Evolutionary conservation across 64 coral and sea anemone species (phyloP), one percentile per base, ranked within the genome.

Genomic region (Acropora yongei): DNA sequence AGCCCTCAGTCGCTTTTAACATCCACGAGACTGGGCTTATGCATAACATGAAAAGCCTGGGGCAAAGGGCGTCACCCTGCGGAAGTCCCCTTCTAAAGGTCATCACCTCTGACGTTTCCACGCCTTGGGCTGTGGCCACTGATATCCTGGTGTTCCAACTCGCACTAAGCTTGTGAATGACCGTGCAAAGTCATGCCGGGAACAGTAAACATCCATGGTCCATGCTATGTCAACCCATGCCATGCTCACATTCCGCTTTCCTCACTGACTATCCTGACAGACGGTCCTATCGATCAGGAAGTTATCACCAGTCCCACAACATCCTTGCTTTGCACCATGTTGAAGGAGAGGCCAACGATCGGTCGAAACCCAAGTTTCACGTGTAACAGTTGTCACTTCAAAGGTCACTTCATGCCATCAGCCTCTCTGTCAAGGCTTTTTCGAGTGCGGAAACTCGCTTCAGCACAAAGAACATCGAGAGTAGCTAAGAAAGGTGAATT

Each of bases 401-500:
- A 83, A 58, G 90, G 80, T 12, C 80, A 92, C 47, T 75, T 58
- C 17, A 43, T 89, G 88, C 76, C 72, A 67, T 68, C 76, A 89
- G 77, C 88, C 88, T 47, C 41, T 17, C 11, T 92, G 90, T 47
- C 39, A 75, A 51, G 90, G 80, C 20, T 91, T 57, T 83, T 85
- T 85, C 58, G 80, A 92, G 10, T 92, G 80, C 58, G 80, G 90
- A 51, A 46, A 76, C 20, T 72, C 60, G 41, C 47, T 73, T 51
- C 74, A 60, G 66, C 90, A 92, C 69, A 92, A 85, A 63, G 80
- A 92, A 53, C 90, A 92, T 49, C 50, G 71, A 20, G 72, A 92
- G 14, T 20, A 85, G 55, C 50, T 92, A 75, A 84, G 75, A 85
- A 80, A 86, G 90, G 80, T 86, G 19, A 71, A 71, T 20, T 14